Evolutionary conservation across 2,113 vertebrate species (phyloP), one percentile per base, ranked within the genome.

Genomic region (Melanotaenia duboulayi): DNA sequence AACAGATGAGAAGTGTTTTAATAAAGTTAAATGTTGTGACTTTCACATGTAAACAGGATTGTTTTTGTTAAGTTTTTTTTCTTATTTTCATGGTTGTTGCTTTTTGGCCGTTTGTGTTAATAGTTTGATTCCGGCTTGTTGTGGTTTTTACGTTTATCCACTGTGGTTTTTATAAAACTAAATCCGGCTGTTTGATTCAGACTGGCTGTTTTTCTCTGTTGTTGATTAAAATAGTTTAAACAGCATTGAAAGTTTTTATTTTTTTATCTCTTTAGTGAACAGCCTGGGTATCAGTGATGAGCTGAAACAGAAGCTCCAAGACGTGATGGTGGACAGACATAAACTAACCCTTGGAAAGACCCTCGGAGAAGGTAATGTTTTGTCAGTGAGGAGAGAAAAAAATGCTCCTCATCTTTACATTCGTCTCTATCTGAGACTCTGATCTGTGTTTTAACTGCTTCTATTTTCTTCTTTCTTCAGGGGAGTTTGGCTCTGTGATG

Each of bases 401-500:
- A 19, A 48, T 13, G 13, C 17, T 9, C 1, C 4, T 48, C 7
- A 48, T 48, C 39, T 42, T 28, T 44, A 4, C 17, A 19, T 19
- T 46, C 14, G 19, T 46, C 17, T 46, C 1, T 4, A 35, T 11
- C 2, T 60, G 70, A 28, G 28, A 28, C 28, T 51, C n/a, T n/a
- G n/a, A 23, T 55, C 57, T 69, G 49, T 82, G 12, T 40, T 42
- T 42, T 42, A 42, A 49, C 40, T 1, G 19, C 64, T 14, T 71
- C 25, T 73, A 63, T 80, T 48, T 12, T 11, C 74, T 14, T 69
- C 16, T 81, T 32, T 74, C 50, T 64, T 7, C 82, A 97, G 96
- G 96, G 37, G 96, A 97, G 84, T 97, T 97, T 52, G 96, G 96
- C 81, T 96, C 96, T 0, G 96, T 97, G 65, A 96, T 97, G 96